Base-by-base conservation (phyloP, 2,797 vertebrate species). In the Chaetodon trifasciatus region DNA sequence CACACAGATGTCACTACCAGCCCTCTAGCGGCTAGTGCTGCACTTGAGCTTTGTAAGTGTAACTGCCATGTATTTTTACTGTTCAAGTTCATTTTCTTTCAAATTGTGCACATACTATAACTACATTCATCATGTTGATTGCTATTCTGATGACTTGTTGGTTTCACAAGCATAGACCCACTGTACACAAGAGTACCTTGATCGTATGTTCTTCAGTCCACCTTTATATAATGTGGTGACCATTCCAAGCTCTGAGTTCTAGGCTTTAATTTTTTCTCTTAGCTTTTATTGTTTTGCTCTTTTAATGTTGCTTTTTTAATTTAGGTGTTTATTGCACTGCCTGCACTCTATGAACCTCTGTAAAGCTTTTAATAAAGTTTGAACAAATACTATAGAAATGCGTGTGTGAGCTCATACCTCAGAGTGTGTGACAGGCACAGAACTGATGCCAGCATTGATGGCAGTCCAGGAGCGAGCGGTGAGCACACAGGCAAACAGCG, bases 401-500 rank as follows among this genome's bases (percentile, higher is more conserved):
- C 42, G 10, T 64, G 52, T 19, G 24, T 8, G 24, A 21, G 60
- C 8, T 63, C 40, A 23, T 91, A 97, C 96, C 97, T 99, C 98
- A 0, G 95, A 91, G 12, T 88, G 88, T 4, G 96, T 96, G 79
- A 98, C 92, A 0, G 98, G 96, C 0, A 92, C 96, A 13, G 92
- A 94, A 79, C 95, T 94, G 76, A 99, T 98, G 47, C 98, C 98
- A 9, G 86, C 89, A 69, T 93, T 98, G 91, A 99, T 96, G 0
- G 97, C 95, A 16, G 94, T 92, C 98, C 98, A 99, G 19, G 98
- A 98, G 24, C 98, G 96, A 47, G 96, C 97, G 0, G 98, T 99
- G 63, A 99, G 95, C 88, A 99, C 95, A 56, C 98, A 99, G 76
- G 98, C 97, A 0, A 99, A 98, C 52, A 99, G 94, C 0, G 97